Percentiles rank a stretch among this genome's conserved stretches.
Conservation (phyloP, 2,888 invertebrate species). For the Lathronympha strigana region DNA sequence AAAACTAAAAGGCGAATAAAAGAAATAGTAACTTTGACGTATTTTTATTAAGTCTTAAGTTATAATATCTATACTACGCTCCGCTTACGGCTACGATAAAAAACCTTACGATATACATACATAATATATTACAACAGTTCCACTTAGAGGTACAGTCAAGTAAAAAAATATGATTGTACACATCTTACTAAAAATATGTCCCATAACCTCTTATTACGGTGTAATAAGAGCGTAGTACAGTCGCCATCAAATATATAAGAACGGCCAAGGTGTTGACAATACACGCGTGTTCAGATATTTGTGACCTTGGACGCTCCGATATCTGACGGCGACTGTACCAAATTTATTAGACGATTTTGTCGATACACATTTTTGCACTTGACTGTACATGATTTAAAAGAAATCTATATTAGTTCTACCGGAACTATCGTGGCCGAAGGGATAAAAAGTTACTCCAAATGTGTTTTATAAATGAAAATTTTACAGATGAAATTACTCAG, state of each 20-base stretch:
- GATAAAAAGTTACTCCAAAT: constrained; percentile 19
- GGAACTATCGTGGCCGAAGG: constrained; percentile 27
- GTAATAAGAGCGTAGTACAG: too few relatives aligned
- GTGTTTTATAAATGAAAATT: neutral
- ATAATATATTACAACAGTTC: constrained; percentile 50
- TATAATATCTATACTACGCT: constrained; percentile 45
- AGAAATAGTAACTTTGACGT: constrained; percentile 44
- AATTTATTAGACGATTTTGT: too few relatives aligned
- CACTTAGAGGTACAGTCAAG: constrained; percentile 24
- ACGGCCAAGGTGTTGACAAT: too few relatives aligned
- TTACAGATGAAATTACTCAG: too few relatives aligned
- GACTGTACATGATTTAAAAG: constrained; percentile 48
- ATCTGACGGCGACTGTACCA: too few relatives aligned
- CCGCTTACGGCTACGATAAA: constrained; percentile 45
- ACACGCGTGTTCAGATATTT: too few relatives aligned
- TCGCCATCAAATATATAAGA: too few relatives aligned
- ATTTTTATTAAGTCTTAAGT: constrained; percentile 51
- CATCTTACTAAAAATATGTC: too few relatives aligned
- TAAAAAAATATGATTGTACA: too few relatives aligned
- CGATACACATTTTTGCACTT: too few relatives aligned
- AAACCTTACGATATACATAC: constrained; percentile 42
- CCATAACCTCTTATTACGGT: too few relatives aligned
- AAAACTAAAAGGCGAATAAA: constrained; percentile 36
- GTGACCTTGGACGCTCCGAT: too few relatives aligned
- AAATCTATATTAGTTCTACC: constrained; percentile 24